These are phyloP conservation scores for Chrysolina oricalcia DNA, from an alignment of 2,888 invertebrate species.

Conservation along the genomic window DNA sequence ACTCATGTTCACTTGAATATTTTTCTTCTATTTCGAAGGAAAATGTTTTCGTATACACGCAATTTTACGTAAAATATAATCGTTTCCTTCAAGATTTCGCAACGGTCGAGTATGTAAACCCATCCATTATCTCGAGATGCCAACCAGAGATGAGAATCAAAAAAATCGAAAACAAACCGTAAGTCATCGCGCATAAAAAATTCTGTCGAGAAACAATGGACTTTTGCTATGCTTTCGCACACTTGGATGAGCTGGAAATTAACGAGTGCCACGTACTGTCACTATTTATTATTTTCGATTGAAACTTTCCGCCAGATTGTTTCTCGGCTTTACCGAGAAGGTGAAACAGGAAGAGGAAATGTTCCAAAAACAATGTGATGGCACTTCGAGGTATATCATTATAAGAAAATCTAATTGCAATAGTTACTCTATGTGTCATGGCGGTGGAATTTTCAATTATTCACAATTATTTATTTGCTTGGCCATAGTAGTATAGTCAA, in stretches of 20 bases:
- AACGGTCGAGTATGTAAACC: neutral
- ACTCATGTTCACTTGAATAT: too few species aligned
- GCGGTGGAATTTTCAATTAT: neutral
- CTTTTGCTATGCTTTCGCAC: constrained; percentile 47
- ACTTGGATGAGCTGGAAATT: constrained; percentile 52
- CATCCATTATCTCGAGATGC: constrained; percentile 32
- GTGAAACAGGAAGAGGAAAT: constrained; percentile 38
- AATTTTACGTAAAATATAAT: neutral
- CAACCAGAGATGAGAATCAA: constrained; percentile 27
- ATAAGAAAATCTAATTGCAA: constrained; percentile 16
- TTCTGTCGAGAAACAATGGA: constrained; percentile 49
- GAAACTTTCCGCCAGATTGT: constrained; percentile 39
- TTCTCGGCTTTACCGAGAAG: constrained; percentile 28
- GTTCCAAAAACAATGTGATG: constrained; percentile 31
- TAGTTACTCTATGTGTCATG: constrained; percentile 30
- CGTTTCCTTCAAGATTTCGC: neutral
- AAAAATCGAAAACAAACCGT: constrained; percentile 45
- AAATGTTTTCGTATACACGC: too few species aligned
- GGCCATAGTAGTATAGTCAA: neutral
- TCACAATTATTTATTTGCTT: neutral
- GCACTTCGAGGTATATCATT: constrained; percentile 28
- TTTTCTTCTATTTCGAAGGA: too few species aligned
- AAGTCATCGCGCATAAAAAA: constrained; percentile 48
- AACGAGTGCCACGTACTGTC: constrained; percentile 52
- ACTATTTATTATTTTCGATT: constrained; percentile 51